Evolutionary conservation across 2,113 vertebrate species (phyloP).

Genomic region (Chauna torquata): DNA sequence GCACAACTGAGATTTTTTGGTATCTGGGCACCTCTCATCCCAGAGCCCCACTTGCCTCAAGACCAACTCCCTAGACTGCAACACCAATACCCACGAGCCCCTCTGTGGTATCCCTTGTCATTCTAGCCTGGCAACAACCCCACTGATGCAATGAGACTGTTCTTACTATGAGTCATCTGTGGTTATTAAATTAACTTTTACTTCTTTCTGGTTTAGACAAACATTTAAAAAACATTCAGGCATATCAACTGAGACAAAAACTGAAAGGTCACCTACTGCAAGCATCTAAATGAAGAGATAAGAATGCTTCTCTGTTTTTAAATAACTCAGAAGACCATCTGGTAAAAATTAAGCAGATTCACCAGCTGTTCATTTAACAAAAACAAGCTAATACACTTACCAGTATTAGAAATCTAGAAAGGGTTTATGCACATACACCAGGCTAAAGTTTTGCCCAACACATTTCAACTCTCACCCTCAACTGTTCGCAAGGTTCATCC

Average conservation of each 20-base stretch:
- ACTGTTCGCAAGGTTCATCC: neutral
- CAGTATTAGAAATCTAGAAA: neutral
- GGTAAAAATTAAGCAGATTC: constrained; percentile 36
- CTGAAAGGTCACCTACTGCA: constrained; percentile 41
- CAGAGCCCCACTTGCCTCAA: neutral
- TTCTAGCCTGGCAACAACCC: neutral
- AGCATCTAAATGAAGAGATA: constrained; percentile 5
- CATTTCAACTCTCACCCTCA: neutral
- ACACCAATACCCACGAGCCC: neutral
- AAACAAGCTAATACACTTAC: constrained; percentile 4
- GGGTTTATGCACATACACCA: neutral
- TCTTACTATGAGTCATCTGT: constrained; percentile 30
- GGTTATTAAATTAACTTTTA: constrained; percentile 53
- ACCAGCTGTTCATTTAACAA: neutral
- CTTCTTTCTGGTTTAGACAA: constrained; percentile 47
- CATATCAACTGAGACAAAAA: neutral
- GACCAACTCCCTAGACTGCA: neutral
- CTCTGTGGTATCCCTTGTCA: neutral
- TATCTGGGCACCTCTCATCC: neutral
- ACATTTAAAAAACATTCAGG: neutral
- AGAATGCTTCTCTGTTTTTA: constrained; percentile 17
- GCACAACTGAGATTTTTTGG: neutral
- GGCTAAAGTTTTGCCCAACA: neutral
- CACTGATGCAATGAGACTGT: neutral
- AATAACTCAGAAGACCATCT: constrained; percentile 20